Evolutionary conservation across 1,140 invertebrate genomes (phyloP).

Genomic region (Rhysida immarginata): DNA sequence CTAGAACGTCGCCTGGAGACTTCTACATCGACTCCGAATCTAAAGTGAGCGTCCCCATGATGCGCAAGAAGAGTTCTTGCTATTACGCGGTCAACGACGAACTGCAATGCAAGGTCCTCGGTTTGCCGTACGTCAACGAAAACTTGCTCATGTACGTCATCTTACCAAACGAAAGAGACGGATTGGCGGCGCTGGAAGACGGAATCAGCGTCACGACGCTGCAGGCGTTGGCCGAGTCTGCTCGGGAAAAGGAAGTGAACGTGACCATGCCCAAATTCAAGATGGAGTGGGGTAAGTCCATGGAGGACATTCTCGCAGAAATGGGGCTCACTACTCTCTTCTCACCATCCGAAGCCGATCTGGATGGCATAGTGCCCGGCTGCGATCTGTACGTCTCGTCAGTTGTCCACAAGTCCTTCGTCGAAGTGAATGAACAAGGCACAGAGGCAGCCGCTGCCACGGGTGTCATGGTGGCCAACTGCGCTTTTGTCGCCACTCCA

Average conservation of each 20-base stretch:
- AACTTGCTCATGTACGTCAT: constrained; percentile 59
- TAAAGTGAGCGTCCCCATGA: constrained; percentile 18
- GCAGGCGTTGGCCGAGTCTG: constrained; percentile 14
- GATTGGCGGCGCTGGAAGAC: constrained; percentile 10
- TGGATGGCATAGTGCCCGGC: constrained; percentile 40
- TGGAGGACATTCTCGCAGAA: constrained; percentile 42
- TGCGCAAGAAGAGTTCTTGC: constrained; percentile 18
- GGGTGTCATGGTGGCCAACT: constrained; percentile 23
- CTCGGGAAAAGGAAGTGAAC: constrained; percentile 35
- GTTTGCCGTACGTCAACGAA: constrained; percentile 68
- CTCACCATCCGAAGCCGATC: constrained; percentile 32
- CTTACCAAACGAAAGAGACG: constrained; percentile 17
- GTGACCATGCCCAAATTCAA: constrained; percentile 68
- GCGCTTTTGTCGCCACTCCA: too few relatives aligned
- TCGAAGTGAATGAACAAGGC: constrained; percentile 29
- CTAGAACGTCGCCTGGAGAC: constrained; percentile 14
- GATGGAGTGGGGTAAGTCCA: constrained; percentile 49
- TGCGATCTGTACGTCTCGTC: constrained; percentile 21
- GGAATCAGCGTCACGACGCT: constrained; percentile 14
- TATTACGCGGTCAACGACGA: constrained; percentile 23
- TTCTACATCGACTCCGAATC: constrained; percentile 23
- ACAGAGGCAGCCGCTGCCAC: constrained; percentile 32
- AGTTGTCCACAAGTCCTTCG: constrained; percentile 3
- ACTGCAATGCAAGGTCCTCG: constrained; percentile 59
- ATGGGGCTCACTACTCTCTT: constrained; percentile 54